A percentile compares a stretch with the other conserved stretches of the same genome.
Evolutionary conservation across 2,113 vertebrate genomes (phyloP).

Genomic region (Oreochromis spilurus): DNA sequence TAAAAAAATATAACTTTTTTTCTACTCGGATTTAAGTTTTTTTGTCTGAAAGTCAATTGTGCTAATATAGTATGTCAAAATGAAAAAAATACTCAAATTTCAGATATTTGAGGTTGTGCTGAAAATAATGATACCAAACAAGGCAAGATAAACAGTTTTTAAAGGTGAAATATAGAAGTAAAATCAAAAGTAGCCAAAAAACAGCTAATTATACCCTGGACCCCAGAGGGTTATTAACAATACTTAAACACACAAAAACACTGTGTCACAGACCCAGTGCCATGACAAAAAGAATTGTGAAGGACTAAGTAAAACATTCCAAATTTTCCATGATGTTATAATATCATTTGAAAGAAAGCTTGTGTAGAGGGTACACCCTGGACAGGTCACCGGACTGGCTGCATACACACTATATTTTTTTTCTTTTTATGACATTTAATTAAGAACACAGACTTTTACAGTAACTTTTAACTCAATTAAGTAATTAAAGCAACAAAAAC

Average conservation of each 20-base stretch:
- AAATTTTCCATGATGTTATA: no score
- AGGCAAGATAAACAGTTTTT: background rate
- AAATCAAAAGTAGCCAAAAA: background rate
- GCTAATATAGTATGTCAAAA: background rate
- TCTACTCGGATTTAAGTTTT: background rate
- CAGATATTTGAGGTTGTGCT: background rate
- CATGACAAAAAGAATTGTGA: no score
- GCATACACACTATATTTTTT: background rate
- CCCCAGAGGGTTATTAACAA: background rate
- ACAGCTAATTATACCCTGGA: accelerated
- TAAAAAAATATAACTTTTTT: no score
- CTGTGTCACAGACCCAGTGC: background rate
- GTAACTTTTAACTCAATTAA: background rate
- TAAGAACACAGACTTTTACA: background rate
- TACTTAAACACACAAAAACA: background rate
- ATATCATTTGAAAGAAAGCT: no score
- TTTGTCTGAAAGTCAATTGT: background rate
- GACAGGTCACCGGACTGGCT: background rate
- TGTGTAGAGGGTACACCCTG: accelerated
- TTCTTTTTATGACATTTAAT: background rate
- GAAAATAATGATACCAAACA: background rate
- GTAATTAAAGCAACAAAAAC: background rate
- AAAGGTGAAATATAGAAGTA: background rate
- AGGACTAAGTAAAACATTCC: no score
- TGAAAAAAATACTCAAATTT: background rate